Conservation (phyloP, 2,797 vertebrate genomes). For the Prunella strophiata region DNA sequence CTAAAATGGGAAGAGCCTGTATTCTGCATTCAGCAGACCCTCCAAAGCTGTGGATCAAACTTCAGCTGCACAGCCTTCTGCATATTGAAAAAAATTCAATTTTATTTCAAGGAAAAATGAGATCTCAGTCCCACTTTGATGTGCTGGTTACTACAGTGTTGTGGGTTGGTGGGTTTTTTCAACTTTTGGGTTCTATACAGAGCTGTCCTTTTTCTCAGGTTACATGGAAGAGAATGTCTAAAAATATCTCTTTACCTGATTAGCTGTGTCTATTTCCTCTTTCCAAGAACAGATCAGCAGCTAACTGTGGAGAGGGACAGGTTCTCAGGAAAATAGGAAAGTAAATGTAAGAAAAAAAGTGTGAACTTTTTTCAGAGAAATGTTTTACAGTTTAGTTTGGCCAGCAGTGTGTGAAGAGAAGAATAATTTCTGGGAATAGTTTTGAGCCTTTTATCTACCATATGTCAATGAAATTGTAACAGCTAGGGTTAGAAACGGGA, state of each 20-base stretch:
- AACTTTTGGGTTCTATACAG: conserved; percentile 50
- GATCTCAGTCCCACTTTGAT: conserved; percentile 11
- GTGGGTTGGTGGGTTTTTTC: neutral
- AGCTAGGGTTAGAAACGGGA: neutral
- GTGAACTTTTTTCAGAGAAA: conserved; percentile 8
- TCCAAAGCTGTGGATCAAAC: conserved; percentile 50
- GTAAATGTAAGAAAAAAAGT: conserved; percentile 16
- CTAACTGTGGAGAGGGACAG: conserved; percentile 14
- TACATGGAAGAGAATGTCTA: conserved; percentile 29
- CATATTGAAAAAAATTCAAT: conserved; percentile 48
- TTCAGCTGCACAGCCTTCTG: conserved; percentile 52
- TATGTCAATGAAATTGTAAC: conserved; percentile 48
- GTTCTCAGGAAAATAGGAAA: conserved; percentile 43
- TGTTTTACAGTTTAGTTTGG: conserved; percentile 50
- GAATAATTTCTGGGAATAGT: conserved; percentile 52
- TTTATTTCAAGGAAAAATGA: conserved; percentile 69
- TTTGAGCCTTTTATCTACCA: conserved; percentile 29
- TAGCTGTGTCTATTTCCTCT: conserved; percentile 41
- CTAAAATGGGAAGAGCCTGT: conserved; percentile 16
- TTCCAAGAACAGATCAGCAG: conserved; percentile 46
- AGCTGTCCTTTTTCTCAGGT: conserved; percentile 59
- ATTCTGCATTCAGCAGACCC: conserved; percentile 5
- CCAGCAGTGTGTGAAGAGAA: conserved; percentile 19
- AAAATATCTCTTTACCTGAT: conserved; percentile 71
- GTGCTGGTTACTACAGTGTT: neutral